Base-by-base conservation (phyloP, 2,888 invertebrate species). In the Epinotia ramella region DNA sequence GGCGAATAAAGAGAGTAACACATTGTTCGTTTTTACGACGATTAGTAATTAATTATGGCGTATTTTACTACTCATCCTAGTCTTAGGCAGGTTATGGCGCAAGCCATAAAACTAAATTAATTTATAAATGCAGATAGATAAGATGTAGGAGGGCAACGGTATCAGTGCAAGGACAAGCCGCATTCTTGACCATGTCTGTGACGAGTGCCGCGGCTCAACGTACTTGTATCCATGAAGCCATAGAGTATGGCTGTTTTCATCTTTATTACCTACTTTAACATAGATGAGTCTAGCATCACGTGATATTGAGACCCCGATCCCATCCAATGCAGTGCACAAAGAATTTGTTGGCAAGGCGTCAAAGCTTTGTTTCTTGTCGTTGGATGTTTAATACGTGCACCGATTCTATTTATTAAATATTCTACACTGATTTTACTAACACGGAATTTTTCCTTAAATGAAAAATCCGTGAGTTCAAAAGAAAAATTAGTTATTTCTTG, bases 131-230 rank as follows among this genome's bases (percentile, higher is more conserved):
- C 49, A 20, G 40, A 66, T 44, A 71, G 65, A 71, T 64, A 65
- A n/a, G 1, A 66, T 66, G 66, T 76, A 72, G 63, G 67, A 62
- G 67, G 56, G 71, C 62, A 67, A 62, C 71, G 49, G 60, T 65
- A 71, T 60, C 70, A 75, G 60, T 44, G 66, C 75, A 76, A 76
- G 66, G 67, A 62, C 71, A 76, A 57, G 56, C 28, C 66, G 46
- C 71, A 72, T 63, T 73, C 73, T 62, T 73, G 73, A 33, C 60
- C 24, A 33, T 68, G 59, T 73, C 60, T 66, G 65, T 59, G 13
- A 59, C 33, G 64, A 33, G 46, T 66, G 60, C 60, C 46, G 16
- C 59, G 59, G 40, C 53, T 63, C 63, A 59, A 49, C 59, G n/a
- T 73, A 44, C 46, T 59, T n/a, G 12, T 24, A 44, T 56, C n/a